These are phyloP conservation scores for Allobates femoralis DNA, from an alignment of 2,797 vertebrate genomes.

Conservation along the genomic window DNA sequence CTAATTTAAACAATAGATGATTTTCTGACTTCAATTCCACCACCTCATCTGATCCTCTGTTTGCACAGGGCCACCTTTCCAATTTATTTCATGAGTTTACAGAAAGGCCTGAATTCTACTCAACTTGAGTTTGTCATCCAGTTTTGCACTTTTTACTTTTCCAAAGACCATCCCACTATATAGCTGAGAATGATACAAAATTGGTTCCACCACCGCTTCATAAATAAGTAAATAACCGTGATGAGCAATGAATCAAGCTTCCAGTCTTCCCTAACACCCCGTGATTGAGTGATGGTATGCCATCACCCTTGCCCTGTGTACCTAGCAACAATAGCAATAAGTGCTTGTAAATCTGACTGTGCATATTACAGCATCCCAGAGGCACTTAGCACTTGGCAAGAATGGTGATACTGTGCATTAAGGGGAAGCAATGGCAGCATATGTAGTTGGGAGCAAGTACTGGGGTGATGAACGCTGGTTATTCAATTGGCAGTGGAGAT, in stretches of 20 bases:
- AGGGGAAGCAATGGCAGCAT: conserved; percentile 23
- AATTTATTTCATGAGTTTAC: neutral
- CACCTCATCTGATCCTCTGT: too few species aligned
- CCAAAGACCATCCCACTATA: neutral
- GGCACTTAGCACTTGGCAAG: conserved; percentile 59
- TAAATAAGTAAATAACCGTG: neutral
- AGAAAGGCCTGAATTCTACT: neutral
- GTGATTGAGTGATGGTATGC: conserved; percentile 47
- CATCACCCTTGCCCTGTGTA: conserved; percentile 30
- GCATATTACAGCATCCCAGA: conserved; percentile 47
- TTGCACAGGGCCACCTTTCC: neutral
- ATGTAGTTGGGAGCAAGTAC: conserved; percentile 34
- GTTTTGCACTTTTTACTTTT: neutral
- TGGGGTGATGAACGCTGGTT: neutral
- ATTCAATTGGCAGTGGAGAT: conserved; percentile 21
- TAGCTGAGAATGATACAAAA: conserved; percentile 12
- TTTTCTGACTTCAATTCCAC: too few species aligned
- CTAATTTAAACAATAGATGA: too few species aligned
- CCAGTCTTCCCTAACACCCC: conserved; percentile 44
- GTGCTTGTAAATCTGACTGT: conserved; percentile 59
- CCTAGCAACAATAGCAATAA: conserved; percentile 49
- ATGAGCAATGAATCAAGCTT: conserved; percentile 42
- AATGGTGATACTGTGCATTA: conserved; percentile 45
- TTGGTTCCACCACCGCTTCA: neutral
- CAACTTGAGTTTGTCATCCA: neutral